These are phyloP conservation scores for Mionectes olivaceus DNA, from an alignment of 2,797 vertebrate genomes.

Conservation along the genomic window DNA sequence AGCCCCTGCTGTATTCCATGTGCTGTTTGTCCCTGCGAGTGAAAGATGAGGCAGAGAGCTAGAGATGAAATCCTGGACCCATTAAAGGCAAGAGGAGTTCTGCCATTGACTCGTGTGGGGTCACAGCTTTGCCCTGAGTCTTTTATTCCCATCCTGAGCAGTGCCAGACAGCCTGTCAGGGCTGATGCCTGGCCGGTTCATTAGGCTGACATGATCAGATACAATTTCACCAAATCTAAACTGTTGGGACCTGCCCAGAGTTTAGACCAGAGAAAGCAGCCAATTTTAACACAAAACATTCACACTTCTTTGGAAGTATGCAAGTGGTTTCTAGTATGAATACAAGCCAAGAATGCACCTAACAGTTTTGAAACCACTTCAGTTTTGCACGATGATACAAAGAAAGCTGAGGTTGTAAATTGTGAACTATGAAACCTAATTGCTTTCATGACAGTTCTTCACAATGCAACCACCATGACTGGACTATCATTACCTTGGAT, in stretches of 20 bases:
- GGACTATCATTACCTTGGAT: background rate
- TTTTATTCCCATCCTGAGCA: conserved; percentile 32
- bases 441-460: background rate
- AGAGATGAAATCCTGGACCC: conserved; percentile 30
- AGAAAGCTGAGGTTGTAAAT: background rate
- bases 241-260: background rate
- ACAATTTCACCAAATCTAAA: conserved; percentile 20
- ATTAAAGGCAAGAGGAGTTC: conserved; percentile 45
- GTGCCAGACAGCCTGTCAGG: conserved; percentile 44
- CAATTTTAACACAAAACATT: background rate
- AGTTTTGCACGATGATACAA: background rate
- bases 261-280: background rate
- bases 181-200: background rate
- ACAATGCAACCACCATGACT: background rate
- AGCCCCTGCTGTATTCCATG: background rate
- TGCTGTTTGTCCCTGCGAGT: conserved; percentile 28
- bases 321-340: background rate
- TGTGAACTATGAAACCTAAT: background rate
- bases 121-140: conserved; percentile 40
- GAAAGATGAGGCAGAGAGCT: conserved; percentile 25
- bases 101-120: conserved; percentile 38
- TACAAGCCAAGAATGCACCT: accelerated
- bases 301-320: background rate
- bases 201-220: conserved; percentile 44
- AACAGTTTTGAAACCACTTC: background rate